A percentile compares a stretch with the other conserved stretches of the same genome.
Evolutionary conservation across 2,888 invertebrate species (phyloP).

Genomic region (Amphipyra tragopoginis): DNA sequence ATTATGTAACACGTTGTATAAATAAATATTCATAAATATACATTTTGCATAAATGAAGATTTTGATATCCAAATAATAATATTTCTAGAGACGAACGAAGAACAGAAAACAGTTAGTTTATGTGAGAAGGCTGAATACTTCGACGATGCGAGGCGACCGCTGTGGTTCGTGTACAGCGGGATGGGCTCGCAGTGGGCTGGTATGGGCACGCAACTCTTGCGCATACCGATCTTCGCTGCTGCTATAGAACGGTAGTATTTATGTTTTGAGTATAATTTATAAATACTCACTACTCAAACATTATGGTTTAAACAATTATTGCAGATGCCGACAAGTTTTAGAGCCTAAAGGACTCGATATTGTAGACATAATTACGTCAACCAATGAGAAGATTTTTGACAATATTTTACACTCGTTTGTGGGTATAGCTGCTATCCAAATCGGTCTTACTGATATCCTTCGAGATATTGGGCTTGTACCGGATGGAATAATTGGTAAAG

Average conservation of each 20-base stretch:
- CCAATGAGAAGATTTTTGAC: slow-evolving; percentile 85
- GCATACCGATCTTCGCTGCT: slow-evolving; percentile 90
- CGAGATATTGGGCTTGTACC: slow-evolving; percentile 91
- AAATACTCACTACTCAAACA: not conserved
- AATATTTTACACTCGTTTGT: slow-evolving; percentile 89
- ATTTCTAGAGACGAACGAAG: slow-evolving; percentile 51
- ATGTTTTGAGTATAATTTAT: not conserved
- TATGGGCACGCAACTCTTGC: slow-evolving; percentile 92
- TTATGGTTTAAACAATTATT: slow-evolving; percentile 24
- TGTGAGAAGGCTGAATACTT: slow-evolving; percentile 90
- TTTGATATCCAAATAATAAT: not conserved
- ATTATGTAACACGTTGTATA: no score
- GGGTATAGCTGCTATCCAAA: slow-evolving; percentile 90
- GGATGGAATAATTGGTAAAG: slow-evolving; percentile 93
- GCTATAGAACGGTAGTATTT: slow-evolving; percentile 81
- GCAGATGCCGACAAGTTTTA: slow-evolving; percentile 88
- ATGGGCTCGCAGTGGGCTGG: slow-evolving; percentile 93
- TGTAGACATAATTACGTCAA: slow-evolving; percentile 90
- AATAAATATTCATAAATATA: no score
- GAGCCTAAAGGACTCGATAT: slow-evolving; percentile 91
- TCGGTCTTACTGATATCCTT: slow-evolving; percentile 87
- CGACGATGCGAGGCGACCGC: slow-evolving; percentile 78
- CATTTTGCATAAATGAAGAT: not conserved
- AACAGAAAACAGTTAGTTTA: slow-evolving; percentile 60
- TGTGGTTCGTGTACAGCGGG: slow-evolving; percentile 93